Conservation (phyloP, 2,113 vertebrate genomes). For the Desmodus rotundus region DNA sequence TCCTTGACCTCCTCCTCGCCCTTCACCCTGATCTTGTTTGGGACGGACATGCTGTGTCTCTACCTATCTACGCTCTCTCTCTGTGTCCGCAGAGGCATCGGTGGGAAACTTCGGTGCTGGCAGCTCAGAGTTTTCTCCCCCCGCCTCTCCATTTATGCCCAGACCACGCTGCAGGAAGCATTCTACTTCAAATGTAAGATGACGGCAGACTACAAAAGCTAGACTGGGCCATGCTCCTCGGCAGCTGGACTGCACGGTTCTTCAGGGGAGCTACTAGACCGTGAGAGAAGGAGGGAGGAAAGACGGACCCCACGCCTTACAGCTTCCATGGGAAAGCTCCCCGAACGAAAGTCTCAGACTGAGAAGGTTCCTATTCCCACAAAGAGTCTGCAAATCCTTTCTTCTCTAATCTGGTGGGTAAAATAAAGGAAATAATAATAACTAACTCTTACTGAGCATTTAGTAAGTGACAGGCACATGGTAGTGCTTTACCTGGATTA, state of each 20-base stretch:
- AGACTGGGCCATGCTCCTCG: background rate
- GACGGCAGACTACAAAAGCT: background rate
- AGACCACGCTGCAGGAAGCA: background rate
- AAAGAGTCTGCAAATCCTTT: background rate
- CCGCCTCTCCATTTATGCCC: background rate
- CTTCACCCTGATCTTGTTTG: background rate
- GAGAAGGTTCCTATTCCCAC: background rate
- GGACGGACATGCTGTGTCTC: background rate
- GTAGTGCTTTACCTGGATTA: background rate
- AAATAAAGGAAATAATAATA: background rate
- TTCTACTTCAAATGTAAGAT: slow-evolving; percentile 7
- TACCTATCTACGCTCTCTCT: background rate
- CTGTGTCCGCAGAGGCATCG: background rate
- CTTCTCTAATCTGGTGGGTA: background rate
- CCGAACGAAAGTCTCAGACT: background rate
- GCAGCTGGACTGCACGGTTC: background rate
- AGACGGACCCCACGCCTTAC: background rate
- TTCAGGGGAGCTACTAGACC: background rate
- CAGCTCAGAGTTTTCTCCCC: background rate
- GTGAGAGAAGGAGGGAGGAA: background rate
- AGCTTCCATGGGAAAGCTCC: background rate
- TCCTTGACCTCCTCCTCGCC: background rate
- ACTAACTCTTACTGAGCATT: background rate
- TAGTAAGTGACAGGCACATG: background rate
- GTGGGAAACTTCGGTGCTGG: background rate